phyloP scores from a whole-genome alignment of 2,113 vertebrate species.

The Centropus bengalensis region DNA sequence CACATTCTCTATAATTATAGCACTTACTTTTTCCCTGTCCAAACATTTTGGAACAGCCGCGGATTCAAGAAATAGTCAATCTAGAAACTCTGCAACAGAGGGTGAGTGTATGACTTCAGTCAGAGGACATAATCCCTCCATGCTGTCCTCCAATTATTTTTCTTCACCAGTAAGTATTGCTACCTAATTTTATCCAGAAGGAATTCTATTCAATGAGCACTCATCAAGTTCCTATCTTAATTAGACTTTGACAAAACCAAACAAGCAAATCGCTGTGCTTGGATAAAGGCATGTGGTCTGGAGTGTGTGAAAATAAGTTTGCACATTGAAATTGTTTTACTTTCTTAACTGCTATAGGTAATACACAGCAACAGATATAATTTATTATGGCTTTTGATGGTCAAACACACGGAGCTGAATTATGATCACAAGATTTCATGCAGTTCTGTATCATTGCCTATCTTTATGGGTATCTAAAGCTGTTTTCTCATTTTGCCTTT shows the following conservation, averaged over 20 bases:
- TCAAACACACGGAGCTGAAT: slow-evolving; percentile 17
- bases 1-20: slow-evolving; percentile 18
- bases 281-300: slow-evolving; percentile 14
- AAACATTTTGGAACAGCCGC: slow-evolving; percentile 54
- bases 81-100: not conserved
- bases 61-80: slow-evolving; percentile 34
- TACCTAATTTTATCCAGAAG: slow-evolving; percentile 40
- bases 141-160: slow-evolving; percentile 53
- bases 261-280: slow-evolving; percentile 56
- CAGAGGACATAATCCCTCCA: slow-evolving; percentile 34
- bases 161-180: slow-evolving; percentile 32
- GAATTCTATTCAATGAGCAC: slow-evolving; percentile 34
- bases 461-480: slow-evolving; percentile 18
- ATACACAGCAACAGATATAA: slow-evolving; percentile 6
- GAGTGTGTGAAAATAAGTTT: slow-evolving; percentile 24
- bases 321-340: slow-evolving; percentile 28
- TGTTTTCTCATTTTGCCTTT: slow-evolving; percentile 21
- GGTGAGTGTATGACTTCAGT: slow-evolving; percentile 12
- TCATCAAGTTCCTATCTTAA: slow-evolving; percentile 56
- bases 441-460: not conserved
- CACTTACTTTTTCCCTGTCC: slow-evolving; percentile 41
- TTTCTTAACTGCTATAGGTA: slow-evolving; percentile 17
- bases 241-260: slow-evolving; percentile 58
- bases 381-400: slow-evolving; percentile 38
- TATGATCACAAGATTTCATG: slow-evolving; percentile 11